Percentiles rank a stretch among this genome's conserved stretches.
Evolutionary conservation across 2,113 vertebrate genomes (phyloP).

Genomic region (Crypturellus undulatus): DNA sequence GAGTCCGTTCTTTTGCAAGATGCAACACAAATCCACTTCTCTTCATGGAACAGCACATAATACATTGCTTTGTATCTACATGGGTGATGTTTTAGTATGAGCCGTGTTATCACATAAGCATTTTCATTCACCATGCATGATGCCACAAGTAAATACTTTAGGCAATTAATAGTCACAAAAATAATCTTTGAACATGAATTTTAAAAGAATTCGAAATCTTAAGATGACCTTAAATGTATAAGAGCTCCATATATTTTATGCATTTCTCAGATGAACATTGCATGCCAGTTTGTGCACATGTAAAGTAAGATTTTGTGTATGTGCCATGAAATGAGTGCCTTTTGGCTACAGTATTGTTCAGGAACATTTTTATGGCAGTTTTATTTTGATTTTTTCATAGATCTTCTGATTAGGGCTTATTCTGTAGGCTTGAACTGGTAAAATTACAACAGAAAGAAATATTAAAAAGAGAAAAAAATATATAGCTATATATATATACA

Average conservation of each 20-base stretch:
- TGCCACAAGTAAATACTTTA: neutral
- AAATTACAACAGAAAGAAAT: neutral
- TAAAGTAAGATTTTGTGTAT: neutral
- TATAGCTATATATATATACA: neutral
- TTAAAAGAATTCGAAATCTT: neutral
- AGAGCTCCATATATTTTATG: neutral
- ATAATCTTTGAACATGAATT: neutral
- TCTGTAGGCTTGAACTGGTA: neutral
- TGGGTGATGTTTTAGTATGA: neutral
- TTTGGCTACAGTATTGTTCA: neutral
- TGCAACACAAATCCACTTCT: neutral
- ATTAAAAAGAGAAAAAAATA: neutral
- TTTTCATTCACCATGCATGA: neutral
- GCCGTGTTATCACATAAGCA: fast-evolving
- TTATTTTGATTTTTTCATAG: neutral
- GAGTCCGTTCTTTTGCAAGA: no score
- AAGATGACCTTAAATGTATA: neutral
- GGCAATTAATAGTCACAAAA: neutral
- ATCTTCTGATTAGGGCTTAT: neutral
- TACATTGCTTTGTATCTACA: neutral
- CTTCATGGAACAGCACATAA: neutral
- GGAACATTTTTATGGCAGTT: neutral
- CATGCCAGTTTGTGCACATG: neutral
- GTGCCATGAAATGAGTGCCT: neutral
- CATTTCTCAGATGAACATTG: neutral